Evolutionary conservation across 1,140 invertebrate species (phyloP), one percentile per base, ranked within the genome.

Genomic region (Macrocentrus cingulum): DNA sequence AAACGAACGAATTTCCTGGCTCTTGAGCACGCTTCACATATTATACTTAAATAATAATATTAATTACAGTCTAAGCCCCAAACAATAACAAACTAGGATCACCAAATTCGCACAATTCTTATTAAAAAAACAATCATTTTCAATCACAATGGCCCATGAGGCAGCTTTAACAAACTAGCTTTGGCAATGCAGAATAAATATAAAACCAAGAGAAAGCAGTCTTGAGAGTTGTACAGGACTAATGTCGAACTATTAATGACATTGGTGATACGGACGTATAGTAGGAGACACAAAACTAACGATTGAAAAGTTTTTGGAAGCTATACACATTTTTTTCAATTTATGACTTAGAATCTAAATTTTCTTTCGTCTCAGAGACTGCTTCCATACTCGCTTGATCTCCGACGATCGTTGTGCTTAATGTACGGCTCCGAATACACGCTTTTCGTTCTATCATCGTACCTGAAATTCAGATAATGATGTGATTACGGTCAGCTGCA

Each of bases 371-470:
- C 81, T 86, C 84, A 86, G 70, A 86, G 84, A 72, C 83, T 85
- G 70, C 84, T 85, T 39, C 84, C 85, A 60, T 83, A 84, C 63
- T 86, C 84, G 60, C 83, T 85, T 60, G 83, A 84, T 72, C 82
- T 81, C 66, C 84, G 68, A 53, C 84, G 75, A 66, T 85, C 84
- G 66, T 80, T 80, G 68, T 85, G 84, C 68, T 84, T 85, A 44
- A 87, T 74, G 69, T 88, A 88, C 11, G 87, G 88, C 71, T 88
- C 87, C 23, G 87, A 88, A 72, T 88, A 89, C 66, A 88, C 84
- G 68, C 84, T 87, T 71, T 86, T 84, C 34, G 87, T 87, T 57
- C 88, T 80, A 68, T 88, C 86, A 67, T 89, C 87, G 72, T 88
- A 88, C 72, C 78, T 80, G 72, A 1, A 74, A 78, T 22, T 9